Evolutionary conservation across 30 jellyfish, hydroid and myxozoan species (phyloP).

Genomic region (Rhopilema esculentum): DNA sequence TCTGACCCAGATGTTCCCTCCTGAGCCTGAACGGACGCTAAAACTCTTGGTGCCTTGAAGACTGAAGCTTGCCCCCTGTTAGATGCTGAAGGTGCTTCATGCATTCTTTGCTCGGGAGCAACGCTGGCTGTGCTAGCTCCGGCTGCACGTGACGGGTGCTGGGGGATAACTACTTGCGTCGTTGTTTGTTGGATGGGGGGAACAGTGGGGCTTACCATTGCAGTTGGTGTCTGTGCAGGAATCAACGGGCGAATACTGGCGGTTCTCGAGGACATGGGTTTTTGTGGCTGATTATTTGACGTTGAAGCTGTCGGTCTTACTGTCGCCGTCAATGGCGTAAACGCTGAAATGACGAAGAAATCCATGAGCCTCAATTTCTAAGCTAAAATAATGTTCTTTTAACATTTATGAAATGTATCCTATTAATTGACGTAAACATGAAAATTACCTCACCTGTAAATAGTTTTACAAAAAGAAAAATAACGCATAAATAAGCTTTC

Average conservation of each 20-base stretch:
- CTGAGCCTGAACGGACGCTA: constrained; percentile 62
- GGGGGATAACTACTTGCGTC: constrained; percentile 59
- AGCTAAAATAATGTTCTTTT: no score
- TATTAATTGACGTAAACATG: no score
- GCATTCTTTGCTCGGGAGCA: constrained; percentile 46
- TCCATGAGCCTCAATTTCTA: neutral
- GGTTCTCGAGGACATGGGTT: constrained; percentile 77
- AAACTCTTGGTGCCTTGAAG: constrained; percentile 68
- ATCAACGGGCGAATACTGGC: constrained; percentile 97
- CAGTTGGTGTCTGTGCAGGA: constrained; percentile 90
- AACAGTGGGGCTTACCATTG: constrained; percentile 99
- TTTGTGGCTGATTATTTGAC: constrained; percentile 63
- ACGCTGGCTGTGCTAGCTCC: neutral
- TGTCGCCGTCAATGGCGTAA: constrained; percentile 96
- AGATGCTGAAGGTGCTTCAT: constrained; percentile 57
- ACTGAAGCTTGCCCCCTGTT: constrained; percentile 70
- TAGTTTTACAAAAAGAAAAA: no score
- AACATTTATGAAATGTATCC: no score
- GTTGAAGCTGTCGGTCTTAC: constrained; percentile 96
- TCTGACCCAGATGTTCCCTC: constrained; percentile 42
- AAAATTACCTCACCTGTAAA: no score
- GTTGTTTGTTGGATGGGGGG: constrained; percentile 72
- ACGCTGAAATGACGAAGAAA: constrained; percentile 13
- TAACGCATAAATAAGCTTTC: no score
- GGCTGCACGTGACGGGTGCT: constrained; percentile 35